Evolutionary conservation across 2,888 invertebrate species (phyloP).

Genomic region (Eilema sororculum): DNA sequence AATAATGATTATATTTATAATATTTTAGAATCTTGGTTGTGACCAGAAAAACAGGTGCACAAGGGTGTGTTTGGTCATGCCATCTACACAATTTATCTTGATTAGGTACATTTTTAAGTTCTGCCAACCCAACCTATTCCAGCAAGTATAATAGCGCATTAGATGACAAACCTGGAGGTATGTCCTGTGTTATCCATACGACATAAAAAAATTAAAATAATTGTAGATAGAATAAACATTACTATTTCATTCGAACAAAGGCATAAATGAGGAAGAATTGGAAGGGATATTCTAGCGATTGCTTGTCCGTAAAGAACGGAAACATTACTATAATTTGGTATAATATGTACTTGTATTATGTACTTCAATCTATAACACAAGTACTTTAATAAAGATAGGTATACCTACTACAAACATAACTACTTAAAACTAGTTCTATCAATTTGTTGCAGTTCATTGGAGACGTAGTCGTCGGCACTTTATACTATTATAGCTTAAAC

Average conservation of each 20-base stretch:
- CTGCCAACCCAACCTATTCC: too few relatives aligned
- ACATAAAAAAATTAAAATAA: not conserved
- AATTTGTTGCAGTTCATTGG: conserved; percentile 53
- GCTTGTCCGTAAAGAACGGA: not conserved
- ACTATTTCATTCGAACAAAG: not conserved
- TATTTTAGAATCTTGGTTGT: not conserved
- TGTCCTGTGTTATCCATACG: not conserved
- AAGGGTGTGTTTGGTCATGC: not conserved
- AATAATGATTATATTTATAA: not conserved
- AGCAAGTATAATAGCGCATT: too few relatives aligned
- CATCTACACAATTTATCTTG: not conserved
- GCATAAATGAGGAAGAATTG: not conserved
- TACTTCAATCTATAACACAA: not conserved
- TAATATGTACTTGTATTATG: conserved; percentile 8
- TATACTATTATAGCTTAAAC: conserved; percentile 31
- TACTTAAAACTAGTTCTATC: conserved; percentile 42
- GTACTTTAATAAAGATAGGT: not conserved
- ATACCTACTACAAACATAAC: conserved; percentile 30
- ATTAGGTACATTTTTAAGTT: too few relatives aligned
- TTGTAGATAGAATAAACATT: not conserved
- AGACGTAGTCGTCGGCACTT: conserved; percentile 47
- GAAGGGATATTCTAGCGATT: not conserved
- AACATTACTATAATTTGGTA: conserved; percentile 6
- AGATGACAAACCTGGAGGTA: not conserved
- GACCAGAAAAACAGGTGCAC: not conserved